Conservation (phyloP, 2,113 vertebrate species). For the Acrocephalus arundinaceus region DNA sequence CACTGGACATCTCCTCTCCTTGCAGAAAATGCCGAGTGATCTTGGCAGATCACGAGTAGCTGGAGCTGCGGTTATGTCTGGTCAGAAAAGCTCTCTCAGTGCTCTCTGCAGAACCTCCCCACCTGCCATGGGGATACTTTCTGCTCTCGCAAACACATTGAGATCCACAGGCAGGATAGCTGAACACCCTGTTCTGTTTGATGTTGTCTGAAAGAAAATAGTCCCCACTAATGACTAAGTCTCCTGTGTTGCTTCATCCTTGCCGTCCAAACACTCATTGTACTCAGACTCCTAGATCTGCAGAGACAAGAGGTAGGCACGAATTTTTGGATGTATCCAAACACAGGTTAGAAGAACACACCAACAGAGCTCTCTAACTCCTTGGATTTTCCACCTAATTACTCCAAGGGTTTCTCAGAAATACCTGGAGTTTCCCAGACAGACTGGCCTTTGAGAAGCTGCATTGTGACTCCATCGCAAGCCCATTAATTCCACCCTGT, state of each 20-base stretch:
- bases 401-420: slow-evolving; percentile 19
- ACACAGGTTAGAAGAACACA: not conserved
- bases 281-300: not conserved
- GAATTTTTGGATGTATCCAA: not conserved
- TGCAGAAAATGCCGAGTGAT: not conserved
- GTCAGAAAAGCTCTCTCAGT: not conserved
- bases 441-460: not conserved
- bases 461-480: not conserved
- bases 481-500: not conserved
- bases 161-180: not conserved
- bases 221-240: not conserved
- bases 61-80: not conserved
- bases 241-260: not conserved
- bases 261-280: not conserved
- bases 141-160: not conserved
- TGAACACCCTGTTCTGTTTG: not conserved
- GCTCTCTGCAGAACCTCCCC: not conserved
- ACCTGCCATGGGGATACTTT: not conserved
- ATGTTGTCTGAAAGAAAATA: not conserved
- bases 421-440: slow-evolving; percentile 27
- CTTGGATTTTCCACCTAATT: slow-evolving; percentile 36
- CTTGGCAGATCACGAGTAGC: not conserved
- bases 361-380: not conserved
- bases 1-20: not conserved
- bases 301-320: not conserved